Percentiles rank a stretch among this genome's conserved stretches.
Evolutionary conservation across 2,888 invertebrate species (phyloP).

Genomic region (Escarpia spicata): DNA sequence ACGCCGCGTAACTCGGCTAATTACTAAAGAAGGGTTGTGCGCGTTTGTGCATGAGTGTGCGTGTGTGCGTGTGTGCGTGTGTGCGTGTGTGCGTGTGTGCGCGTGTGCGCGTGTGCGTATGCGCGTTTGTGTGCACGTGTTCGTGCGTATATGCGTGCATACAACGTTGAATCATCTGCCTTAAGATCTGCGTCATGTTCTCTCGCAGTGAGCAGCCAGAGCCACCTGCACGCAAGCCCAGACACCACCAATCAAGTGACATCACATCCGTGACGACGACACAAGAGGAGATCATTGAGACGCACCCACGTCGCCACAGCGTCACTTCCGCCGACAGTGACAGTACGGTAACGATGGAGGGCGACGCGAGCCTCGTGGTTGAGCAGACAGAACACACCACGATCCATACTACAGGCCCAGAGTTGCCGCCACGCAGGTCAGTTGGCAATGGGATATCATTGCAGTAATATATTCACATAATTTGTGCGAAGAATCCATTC

Average conservation of each 20-base stretch:
- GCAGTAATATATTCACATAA: neutral
- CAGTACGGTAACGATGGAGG: neutral
- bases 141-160: neutral
- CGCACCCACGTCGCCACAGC: neutral
- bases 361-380: neutral
- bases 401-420: neutral
- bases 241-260: neutral
- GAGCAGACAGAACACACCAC: neutral
- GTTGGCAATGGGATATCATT: neutral
- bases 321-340: neutral
- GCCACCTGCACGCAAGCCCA: neutral
- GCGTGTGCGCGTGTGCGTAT: neutral
- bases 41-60: neutral
- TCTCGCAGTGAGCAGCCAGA: neutral
- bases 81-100: neutral
- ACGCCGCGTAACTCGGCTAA: too few relatives aligned
- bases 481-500: neutral
- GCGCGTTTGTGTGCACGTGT: neutral
- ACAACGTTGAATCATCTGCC: neutral
- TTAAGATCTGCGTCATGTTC: neutral
- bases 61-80: neutral
- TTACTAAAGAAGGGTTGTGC: neutral
- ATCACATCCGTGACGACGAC: neutral
- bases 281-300: slow-evolving; percentile 4
- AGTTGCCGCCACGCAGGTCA: neutral